These are phyloP conservation scores for Taeniopygia guttata DNA, from an alignment of 2,797 vertebrate genomes.

Conservation along the genomic window DNA sequence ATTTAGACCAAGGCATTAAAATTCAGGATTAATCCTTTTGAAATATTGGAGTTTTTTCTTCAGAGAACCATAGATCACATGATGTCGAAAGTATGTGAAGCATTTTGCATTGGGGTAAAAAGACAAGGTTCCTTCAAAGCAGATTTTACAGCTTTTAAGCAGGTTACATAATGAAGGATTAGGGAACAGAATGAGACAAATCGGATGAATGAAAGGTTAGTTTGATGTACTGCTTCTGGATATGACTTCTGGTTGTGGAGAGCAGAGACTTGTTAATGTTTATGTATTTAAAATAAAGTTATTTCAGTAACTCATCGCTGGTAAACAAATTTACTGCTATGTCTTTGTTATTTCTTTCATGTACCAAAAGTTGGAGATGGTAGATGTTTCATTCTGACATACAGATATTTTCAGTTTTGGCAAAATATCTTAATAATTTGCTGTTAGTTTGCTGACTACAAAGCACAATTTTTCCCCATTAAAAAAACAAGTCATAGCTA, in stretches of 20 bases:
- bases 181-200: constrained; percentile 54
- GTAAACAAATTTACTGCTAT: neutral
- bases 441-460: neutral
- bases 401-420: neutral
- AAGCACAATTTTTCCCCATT: neutral
- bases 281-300: neutral
- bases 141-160: constrained; percentile 62
- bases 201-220: constrained; percentile 45
- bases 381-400: neutral
- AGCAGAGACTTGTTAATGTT: neutral
- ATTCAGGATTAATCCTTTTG: neutral
- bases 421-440: neutral
- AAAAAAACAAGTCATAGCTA: neutral
- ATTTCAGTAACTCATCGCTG: neutral
- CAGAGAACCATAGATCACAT: constrained; percentile 5
- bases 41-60: constrained; percentile 17
- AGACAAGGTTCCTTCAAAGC: constrained; percentile 52
- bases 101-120: constrained; percentile 41
- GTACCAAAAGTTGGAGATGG: neutral
- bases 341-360: neutral
- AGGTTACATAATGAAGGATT: constrained; percentile 61
- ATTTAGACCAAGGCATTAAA: neutral
- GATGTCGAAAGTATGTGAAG: constrained; percentile 32
- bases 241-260: neutral
- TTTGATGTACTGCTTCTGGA: neutral